Evolutionary conservation across 2,113 vertebrate genomes (phyloP).

Genomic region (Phalacrocorax brasilianus): DNA sequence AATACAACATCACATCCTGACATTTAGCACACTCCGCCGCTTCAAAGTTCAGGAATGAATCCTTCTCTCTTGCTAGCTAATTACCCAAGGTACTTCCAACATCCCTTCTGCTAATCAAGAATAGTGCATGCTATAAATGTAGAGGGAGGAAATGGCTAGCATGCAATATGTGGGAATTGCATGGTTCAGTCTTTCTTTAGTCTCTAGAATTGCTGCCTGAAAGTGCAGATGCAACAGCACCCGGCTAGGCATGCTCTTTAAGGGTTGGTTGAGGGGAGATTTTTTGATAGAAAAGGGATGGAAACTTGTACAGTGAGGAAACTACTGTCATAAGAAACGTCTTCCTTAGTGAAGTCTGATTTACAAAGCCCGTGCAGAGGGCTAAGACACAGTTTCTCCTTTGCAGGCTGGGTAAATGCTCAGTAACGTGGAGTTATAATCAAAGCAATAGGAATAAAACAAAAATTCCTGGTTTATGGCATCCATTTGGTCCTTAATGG

Average conservation of each 20-base stretch:
- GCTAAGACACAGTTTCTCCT: not conserved
- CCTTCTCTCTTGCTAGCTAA: not conserved
- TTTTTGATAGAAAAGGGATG: not conserved
- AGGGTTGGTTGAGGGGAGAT: not conserved
- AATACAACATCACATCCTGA: constrained; percentile 12
- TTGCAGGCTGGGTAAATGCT: not conserved
- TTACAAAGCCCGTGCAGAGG: not conserved
- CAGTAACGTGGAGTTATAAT: not conserved
- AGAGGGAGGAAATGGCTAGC: not conserved
- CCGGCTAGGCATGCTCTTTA: rapidly evolving
- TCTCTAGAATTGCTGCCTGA: not conserved
- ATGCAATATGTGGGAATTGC: not conserved
- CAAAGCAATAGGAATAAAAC: not conserved
- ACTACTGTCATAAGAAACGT: rapidly evolving
- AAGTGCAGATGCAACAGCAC: not conserved
- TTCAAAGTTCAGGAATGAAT: not conserved
- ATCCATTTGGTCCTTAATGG: constrained; percentile 30
- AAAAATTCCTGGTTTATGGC: not conserved
- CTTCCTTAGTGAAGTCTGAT: not conserved
- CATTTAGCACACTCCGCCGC: not conserved
- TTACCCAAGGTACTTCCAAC: not conserved
- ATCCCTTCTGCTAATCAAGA: not conserved
- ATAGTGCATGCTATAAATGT: not conserved
- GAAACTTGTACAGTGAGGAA: not conserved
- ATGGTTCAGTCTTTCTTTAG: not conserved